Percentiles rank a stretch among this genome's conserved stretches.
These are phyloP conservation scores for Crotalus tigris DNA, from an alignment of 2,113 vertebrate species.

Conservation along the genomic window DNA sequence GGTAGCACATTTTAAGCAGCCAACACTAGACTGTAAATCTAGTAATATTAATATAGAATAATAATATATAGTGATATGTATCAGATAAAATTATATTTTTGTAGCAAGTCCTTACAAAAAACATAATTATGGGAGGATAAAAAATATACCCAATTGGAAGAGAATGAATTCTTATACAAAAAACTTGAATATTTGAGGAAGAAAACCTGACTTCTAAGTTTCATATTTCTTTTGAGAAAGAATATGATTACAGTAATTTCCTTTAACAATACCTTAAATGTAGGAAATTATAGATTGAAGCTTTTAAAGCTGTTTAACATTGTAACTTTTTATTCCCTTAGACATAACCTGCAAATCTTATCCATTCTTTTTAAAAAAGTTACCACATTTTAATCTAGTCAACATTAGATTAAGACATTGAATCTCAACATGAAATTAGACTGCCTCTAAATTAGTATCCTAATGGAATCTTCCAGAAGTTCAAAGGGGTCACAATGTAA, in stretches of 20 bases:
- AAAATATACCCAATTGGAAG: background rate
- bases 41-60: background rate
- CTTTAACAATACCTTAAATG: background rate
- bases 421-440: background rate
- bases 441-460: background rate
- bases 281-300: background rate
- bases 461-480: background rate
- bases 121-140: background rate
- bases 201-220: background rate
- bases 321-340: background rate
- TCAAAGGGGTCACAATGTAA: too few species aligned
- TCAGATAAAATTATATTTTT: background rate
- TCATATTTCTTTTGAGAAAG: background rate
- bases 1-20: background rate
- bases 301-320: background rate
- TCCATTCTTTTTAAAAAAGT: background rate
- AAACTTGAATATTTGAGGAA: background rate
- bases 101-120: background rate
- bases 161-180: background rate
- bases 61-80: background rate
- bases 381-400: background rate
- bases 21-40: background rate
- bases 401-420: background rate
- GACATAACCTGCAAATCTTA: background rate
- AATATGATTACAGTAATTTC: background rate